phyloP scores from a whole-genome alignment of 2,888 invertebrate genomes.

The Cheilosia variabilis region DNA sequence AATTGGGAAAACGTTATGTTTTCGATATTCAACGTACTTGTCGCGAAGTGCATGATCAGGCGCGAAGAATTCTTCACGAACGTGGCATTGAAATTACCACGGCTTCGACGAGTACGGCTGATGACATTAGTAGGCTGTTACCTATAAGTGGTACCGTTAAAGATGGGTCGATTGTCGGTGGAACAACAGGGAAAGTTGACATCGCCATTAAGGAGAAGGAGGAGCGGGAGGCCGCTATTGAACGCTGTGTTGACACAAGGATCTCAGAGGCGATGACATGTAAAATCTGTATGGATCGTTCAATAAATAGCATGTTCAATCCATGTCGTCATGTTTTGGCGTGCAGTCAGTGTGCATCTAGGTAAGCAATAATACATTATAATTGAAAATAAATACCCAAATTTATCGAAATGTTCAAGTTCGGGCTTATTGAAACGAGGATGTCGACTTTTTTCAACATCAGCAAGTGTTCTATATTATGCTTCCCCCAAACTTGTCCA shows the following conservation, averaged over 20 bases:
- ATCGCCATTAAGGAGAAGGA: slow-evolving; percentile 82
- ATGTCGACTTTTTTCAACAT: too few relatives aligned
- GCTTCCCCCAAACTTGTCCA: too few relatives aligned
- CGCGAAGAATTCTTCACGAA: slow-evolving; percentile 89
- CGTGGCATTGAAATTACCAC: slow-evolving; percentile 81
- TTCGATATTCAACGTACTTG: slow-evolving; percentile 95
- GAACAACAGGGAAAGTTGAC: slow-evolving; percentile 79
- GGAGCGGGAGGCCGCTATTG: slow-evolving; percentile 82
- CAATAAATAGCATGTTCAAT: slow-evolving; percentile 92
- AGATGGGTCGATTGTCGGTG: slow-evolving; percentile 38
- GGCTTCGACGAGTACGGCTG: slow-evolving; percentile 72
- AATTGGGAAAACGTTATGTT: slow-evolving; percentile 94
- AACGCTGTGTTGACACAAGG: slow-evolving; percentile 83
- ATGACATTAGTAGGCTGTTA: slow-evolving; percentile 76
- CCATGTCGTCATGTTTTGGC: slow-evolving; percentile 95
- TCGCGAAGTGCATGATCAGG: slow-evolving; percentile 95
- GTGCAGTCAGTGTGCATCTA: slow-evolving; percentile 90
- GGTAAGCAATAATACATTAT: slow-evolving; percentile 81
- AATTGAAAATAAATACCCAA: not conserved
- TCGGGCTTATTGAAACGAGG: too few relatives aligned
- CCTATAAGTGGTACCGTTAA: slow-evolving; percentile 71
- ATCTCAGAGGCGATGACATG: slow-evolving; percentile 90
- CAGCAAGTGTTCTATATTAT: too few relatives aligned
- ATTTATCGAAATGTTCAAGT: not conserved
- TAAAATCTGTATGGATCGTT: slow-evolving; percentile 93